Evolutionary conservation across 1,140 invertebrate species (phyloP), one percentile per base, ranked within the genome.

Genomic region (Drosophila takahashii): DNA sequence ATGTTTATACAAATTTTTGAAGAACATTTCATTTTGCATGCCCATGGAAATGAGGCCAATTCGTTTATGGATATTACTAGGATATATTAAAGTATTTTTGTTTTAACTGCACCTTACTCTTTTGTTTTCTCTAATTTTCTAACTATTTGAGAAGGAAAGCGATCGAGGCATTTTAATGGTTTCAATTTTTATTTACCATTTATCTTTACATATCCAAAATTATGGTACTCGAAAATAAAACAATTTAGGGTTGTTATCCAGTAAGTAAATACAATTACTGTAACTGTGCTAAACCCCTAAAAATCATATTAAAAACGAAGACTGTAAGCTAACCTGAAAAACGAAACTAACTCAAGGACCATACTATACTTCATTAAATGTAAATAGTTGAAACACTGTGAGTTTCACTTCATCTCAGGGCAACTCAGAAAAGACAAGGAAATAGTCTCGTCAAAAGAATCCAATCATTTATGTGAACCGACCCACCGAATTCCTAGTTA

Each of bases 181-280:
- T 80, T 60, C 61, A 39, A 71, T 89, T 77, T 74, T 90, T 45
- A 72, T 86, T 86, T 79, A 44, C 66, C 42, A 41, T 78, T 69
- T 79, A 69, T 79, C 64, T 79, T 84, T 79, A 72, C 84, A 87
- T 89, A 90, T 90, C 66, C 69, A 71, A 79, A 69, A 77, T 59
- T 56, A 27, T 75, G 69, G 60, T 59, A 69, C 57, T 37, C 26
- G 27, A 50, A 50, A 29, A 15, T 16, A 27, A 22, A 58, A 86
- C 78, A 62, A 57, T 77, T 60, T 90, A 96, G 95, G 95, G 95
- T 95, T 95, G 95, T 95, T 95, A 95, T 94, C 94, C 94, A 95
- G 96, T 96, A 96, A 96, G 96, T 96, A 96, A 95, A 66, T 60
- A 34, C 51, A 75, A 67, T 65, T 47, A 59, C 61, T 64, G 18